These are phyloP conservation scores for Alca torda DNA, from an alignment of 2,797 vertebrate species.

Conservation along the genomic window DNA sequence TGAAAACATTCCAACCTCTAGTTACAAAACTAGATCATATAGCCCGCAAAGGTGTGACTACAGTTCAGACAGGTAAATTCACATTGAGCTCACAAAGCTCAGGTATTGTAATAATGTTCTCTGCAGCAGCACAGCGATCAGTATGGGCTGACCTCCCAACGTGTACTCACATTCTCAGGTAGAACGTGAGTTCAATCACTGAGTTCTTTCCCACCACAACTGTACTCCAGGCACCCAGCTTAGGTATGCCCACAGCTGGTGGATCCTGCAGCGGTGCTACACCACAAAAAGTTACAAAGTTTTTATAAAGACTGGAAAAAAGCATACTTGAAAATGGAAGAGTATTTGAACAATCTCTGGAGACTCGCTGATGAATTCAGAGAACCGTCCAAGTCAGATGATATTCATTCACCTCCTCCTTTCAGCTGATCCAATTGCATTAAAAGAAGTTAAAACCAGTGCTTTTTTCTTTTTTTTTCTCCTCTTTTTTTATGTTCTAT, in stretches of 20 bases:
- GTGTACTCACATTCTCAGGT: background rate
- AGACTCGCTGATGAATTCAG: background rate
- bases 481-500: background rate
- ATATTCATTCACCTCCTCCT: background rate
- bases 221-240: background rate
- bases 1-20: constrained; percentile 4
- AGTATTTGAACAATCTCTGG: background rate
- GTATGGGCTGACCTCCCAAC: background rate
- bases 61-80: background rate
- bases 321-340: background rate
- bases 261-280: background rate
- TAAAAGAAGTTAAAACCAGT: background rate
- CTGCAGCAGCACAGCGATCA: background rate
- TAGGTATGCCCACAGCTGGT: background rate
- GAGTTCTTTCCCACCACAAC: background rate
- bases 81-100: background rate
- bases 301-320: background rate
- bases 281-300: background rate
- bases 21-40: background rate
- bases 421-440: background rate
- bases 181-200: background rate
- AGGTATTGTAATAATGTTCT: background rate
- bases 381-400: background rate
- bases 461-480: background rate
- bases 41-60: background rate